Evolutionary conservation across 2,888 invertebrate species (phyloP).

Genomic region (Chorisops tibialis): DNA sequence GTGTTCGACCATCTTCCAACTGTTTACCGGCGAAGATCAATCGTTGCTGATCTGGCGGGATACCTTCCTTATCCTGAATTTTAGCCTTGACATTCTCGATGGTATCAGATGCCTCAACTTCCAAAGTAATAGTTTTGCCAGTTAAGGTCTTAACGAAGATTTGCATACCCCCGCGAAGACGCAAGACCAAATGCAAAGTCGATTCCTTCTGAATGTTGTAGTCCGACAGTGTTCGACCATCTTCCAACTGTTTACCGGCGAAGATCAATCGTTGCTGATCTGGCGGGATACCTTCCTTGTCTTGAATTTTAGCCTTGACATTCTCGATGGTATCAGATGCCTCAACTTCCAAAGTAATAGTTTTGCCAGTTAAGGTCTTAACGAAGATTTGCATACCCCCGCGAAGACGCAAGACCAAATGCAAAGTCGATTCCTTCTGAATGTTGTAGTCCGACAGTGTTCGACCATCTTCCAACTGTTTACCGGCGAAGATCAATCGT

Average conservation of each 20-base stretch:
- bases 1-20: slow-evolving; percentile 22
- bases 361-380: slow-evolving; percentile 27
- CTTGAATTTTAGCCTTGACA: slow-evolving; percentile 21
- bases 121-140: slow-evolving; percentile 23
- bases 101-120: slow-evolving; percentile 23
- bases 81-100: slow-evolving; percentile 26
- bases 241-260: slow-evolving; percentile 23
- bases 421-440: slow-evolving; percentile 27
- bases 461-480: slow-evolving; percentile 28
- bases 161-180: slow-evolving; percentile 26
- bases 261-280: slow-evolving; percentile 24
- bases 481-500: slow-evolving; percentile 24
- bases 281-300: slow-evolving; percentile 24
- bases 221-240: slow-evolving; percentile 23
- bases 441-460: slow-evolving; percentile 26
- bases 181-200: slow-evolving; percentile 20
- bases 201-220: slow-evolving; percentile 27
- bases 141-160: slow-evolving; percentile 25
- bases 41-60: slow-evolving; percentile 24
- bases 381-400: slow-evolving; percentile 28
- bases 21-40: slow-evolving; percentile 26
- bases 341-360: slow-evolving; percentile 28
- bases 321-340: slow-evolving; percentile 27
- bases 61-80: slow-evolving; percentile 25
- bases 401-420: slow-evolving; percentile 19